Base-by-base conservation (phyloP, 2,888 invertebrate species). In the Cecidostiba fungosa region DNA sequence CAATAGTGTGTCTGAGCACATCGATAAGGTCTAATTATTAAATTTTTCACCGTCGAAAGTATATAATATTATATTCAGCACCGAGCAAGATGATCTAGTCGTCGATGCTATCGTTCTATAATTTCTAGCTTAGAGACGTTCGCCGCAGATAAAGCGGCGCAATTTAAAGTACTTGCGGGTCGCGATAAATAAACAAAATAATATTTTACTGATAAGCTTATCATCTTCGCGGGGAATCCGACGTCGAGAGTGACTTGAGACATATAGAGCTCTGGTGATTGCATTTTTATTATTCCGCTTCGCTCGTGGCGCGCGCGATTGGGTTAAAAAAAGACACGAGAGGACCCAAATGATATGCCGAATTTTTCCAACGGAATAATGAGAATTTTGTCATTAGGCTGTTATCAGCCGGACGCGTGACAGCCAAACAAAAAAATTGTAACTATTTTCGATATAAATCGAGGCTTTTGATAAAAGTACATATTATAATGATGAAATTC, bases 171-270 rank as follows among this genome's bases (percentile, higher is more conserved):
- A 73, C 62, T 43, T n/a, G 32, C 6, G 47, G 36, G 59, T 50
- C 14, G 32, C 70, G 86, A 86, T 86, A 79, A 82, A 86, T 70
- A 84, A 86, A 84, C 78, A 86, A 86, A 84, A 84, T 76, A 84
- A 86, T 73, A 79, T 77, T 77, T 74, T 36, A 79, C 62, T 29
- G 86, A 86, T 86, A 86, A 84, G 84, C 66, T 32, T 82, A 85
- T 82, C 85, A 36, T 85, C 86, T 87, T 87, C 86, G 86, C 86
- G 86, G 86, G 86, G 86, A 87, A 84, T 59, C 86, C 72, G 69
- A 86, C 36, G 26, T 23, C 50, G 59, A 59, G n/a, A 59, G 54
- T 26, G 54, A 6, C 66, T 69, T 16, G 26, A 83, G 23, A 23
- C 39, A 26, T 54, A 39, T 54, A 39, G n/a, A 74, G 29, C 66